Evolutionary conservation across 2,888 invertebrate genomes (phyloP), one percentile per base, ranked within the genome.

Genomic region (Galerucella pusilla): DNA sequence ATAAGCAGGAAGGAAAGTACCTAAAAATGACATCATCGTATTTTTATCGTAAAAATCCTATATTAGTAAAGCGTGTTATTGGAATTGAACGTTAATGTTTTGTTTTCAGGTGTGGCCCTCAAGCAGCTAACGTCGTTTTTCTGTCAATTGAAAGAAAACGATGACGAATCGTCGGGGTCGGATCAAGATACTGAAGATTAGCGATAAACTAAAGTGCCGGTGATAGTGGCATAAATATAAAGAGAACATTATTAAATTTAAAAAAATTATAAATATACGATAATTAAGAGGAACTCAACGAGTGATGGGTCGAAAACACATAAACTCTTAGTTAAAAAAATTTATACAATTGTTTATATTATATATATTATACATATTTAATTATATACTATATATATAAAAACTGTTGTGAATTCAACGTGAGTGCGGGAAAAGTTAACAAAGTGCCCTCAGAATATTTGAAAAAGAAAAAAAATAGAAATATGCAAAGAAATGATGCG

Each of bases 51-150:
- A 1, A 20, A 20, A 20, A 20, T 20, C 20, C 20, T 20, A 20
- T 20, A 20, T 28, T 3, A 28, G 28, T 28, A 3, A 1, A 28
- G 28, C 28, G 35, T 35, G 2, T 35, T 2, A 7, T 35, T 35
- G 35, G 35, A 0, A 35, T 35, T 35, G 35, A 35, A 35, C 0
- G 35, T 16, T 63, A 25, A 46, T 59, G 12, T 52, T 65, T 25
- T 42, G 25, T 67, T 76, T 65, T 3, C 77, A 91, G 94, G 93
- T 81, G 92, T 94, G 60, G 93, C 94, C 83, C 86, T 93, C 81
- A 92, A 92, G 86, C 92, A 93, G 82, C 90, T 95, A 78, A 92
- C 92, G 74, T 92, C 92, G 80, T 94, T 94, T 89, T 93, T 93
- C 88, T 92, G 91, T 67, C 91, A 90, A 85, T 89, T 94, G 81